Evolutionary conservation across 2,797 vertebrate species (phyloP), one percentile per base, ranked within the genome.

Genomic region (Masticophis lateralis): DNA sequence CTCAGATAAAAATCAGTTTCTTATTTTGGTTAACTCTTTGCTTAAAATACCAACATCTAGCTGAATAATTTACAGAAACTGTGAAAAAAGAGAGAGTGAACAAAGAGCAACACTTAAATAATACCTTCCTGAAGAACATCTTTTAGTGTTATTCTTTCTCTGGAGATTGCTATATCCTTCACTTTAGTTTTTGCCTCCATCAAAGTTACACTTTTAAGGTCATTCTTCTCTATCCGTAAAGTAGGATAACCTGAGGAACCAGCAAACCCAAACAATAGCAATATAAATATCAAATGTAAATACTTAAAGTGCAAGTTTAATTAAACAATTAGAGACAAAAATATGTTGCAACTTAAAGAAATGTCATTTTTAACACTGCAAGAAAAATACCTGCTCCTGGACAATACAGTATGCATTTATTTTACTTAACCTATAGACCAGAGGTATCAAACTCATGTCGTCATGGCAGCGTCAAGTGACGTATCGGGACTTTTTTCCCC

Each of bases 111-210:
- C 0, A 91, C 25, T 16, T 87, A 59, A 43, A 32, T 93, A 94
- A 94, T 98, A 99, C 99, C 99, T 99, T 99, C 99, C 92, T 99
- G 99, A 57, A 99, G 98, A 92, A 99, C 99, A 0, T 99, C 99
- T 94, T 98, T 98, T 8, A 99, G 98, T 9, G 99, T 99, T 96
- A 99, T 98, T 97, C 99, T 98, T 97, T 99, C 99, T 95, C 99
- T 98, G 93, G 99, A 99, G 97, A 99, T 99, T 91, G 99, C 99
- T 69, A 99, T 99, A 97, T 99, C 99, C 97, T 99, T 99, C 94
- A 99, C 99, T 97, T 99, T 99, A 93, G 98, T 98, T 97, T 99
- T 99, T 95, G 99, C 99, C 97, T 99, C 99, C 96, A 98, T 97
- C 12, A 99, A 97, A n/a, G 99, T 99, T 91, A 99, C 99, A 91